Conservation (phyloP, 35 echinoderm and acorn worm species). For the Lytechinus pictus region DNA sequence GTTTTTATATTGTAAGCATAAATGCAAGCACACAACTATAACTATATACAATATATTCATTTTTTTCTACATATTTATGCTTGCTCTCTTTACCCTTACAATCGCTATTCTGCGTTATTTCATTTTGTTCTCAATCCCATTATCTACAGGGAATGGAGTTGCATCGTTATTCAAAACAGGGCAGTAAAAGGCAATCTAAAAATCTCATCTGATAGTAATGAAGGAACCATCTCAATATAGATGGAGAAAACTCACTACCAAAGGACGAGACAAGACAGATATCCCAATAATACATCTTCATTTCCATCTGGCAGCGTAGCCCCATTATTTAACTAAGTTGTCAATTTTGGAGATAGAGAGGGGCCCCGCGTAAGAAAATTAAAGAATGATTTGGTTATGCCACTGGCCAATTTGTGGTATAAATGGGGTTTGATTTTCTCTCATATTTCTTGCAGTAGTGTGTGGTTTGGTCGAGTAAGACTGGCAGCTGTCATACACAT, state of each 20-base stretch:
- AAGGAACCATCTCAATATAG: neutral
- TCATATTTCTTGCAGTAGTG: neutral
- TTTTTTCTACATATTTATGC: too few relatives aligned
- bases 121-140: neutral
- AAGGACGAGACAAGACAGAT: neutral
- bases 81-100: too few relatives aligned
- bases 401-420: neutral
- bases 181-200: neutral
- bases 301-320: neutral
- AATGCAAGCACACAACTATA: too few relatives aligned
- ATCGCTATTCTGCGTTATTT: neutral
- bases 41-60: too few relatives aligned
- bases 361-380: neutral
- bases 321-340: constrained; percentile 5
- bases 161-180: neutral
- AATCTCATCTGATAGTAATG: neutral
- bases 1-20: too few relatives aligned
- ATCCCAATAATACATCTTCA: neutral
- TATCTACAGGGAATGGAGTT: neutral
- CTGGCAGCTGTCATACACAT: neutral
- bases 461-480: neutral
- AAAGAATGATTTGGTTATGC: constrained; percentile 3
- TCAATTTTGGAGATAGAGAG: constrained; percentile 1
- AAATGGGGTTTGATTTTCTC: constrained; percentile 4
- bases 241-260: neutral